phyloP scores from a whole-genome alignment of 2,113 vertebrate species.

The Andinoacara biseriatus region DNA sequence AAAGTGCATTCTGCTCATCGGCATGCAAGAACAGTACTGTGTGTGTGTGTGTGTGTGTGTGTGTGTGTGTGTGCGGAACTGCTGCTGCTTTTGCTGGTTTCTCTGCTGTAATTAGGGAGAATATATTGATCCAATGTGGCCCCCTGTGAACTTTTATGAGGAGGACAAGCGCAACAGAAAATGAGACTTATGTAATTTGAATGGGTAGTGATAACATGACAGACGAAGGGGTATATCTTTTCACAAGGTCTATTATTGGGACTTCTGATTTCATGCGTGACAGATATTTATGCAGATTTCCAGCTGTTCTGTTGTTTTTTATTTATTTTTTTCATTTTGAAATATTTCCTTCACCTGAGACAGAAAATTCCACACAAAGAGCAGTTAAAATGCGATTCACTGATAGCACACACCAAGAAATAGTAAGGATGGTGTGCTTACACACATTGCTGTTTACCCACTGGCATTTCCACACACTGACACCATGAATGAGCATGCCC shows the following conservation, averaged over 20 bases:
- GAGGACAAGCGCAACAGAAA: constrained; percentile 51
- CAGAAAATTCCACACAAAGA: neutral
- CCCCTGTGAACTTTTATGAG: constrained; percentile 13
- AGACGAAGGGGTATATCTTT: constrained; percentile 14
- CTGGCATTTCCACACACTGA: neutral
- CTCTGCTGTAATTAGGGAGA: constrained; percentile 48
- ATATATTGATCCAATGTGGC: constrained; percentile 44
- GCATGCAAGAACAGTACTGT: neutral
- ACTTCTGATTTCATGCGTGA: constrained; percentile 1
- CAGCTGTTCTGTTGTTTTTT: neutral
- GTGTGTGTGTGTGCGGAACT: constrained; percentile 24
- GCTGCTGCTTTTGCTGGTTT: constrained; percentile 22
- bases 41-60: constrained; percentile 7
- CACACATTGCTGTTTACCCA: neutral
- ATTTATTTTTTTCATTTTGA: neutral
- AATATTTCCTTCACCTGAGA: neutral
- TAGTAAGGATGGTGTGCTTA: neutral
- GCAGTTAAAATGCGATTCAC: neutral
- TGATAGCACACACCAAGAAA: neutral
- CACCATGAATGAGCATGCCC: neutral
- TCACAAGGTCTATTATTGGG: constrained; percentile 33
- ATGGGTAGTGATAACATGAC: constrained; percentile 17
- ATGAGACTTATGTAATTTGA: constrained; percentile 40
- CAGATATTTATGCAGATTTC: neutral
- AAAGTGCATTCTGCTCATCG: constrained; percentile 13